Evolutionary conservation across 2,113 vertebrate species (phyloP), one percentile per base, ranked within the genome.

Genomic region (Ardeotis arabs): DNA sequence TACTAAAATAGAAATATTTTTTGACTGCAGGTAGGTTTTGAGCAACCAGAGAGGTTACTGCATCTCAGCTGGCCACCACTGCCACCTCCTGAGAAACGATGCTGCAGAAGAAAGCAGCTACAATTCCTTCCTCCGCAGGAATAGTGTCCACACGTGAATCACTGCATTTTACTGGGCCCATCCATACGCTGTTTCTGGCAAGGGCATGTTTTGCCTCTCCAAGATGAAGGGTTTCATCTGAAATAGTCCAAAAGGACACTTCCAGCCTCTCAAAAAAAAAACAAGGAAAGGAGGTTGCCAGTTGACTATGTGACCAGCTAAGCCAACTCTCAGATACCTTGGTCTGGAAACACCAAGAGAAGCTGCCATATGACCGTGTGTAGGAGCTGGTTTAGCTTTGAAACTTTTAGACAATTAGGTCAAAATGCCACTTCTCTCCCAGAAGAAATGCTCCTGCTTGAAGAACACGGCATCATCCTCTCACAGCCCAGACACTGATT

Each of bases 91-190:
- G 23, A 49, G 67, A 67, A 39, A 19, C 3, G 31, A 14, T 14
- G 63, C 58, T 44, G 67, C 29, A 39, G 17, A 23, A 70, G 52
- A 35, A 74, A 45, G n/a, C 0, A 1, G 37, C 35, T 69, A 19
- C 2, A 1, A 15, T 5, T 56, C 55, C 50, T 22, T 49, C 49
- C 39, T 73, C 41, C 5, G 1, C 1, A 66, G 33, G 55, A 80
- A 49, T 22, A 21, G 84, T 6, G 21, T 23, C 22, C 28, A 50
- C 22, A 72, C 0, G 0, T 2, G 12, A 78, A 67, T 41, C 18
- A 9, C 55, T 27, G 24, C 53, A 21, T 15, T 68, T 35, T 33
- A 6, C 58, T 58, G 8, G 59, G 41, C 16, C 10, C 41, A 52
- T 68, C 18, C 35, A 58, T 4, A 39, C 0, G 3, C 29, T 25